These are phyloP conservation scores for Drosophila leonis DNA, from an alignment of 2,888 invertebrate species.

Conservation along the genomic window DNA sequence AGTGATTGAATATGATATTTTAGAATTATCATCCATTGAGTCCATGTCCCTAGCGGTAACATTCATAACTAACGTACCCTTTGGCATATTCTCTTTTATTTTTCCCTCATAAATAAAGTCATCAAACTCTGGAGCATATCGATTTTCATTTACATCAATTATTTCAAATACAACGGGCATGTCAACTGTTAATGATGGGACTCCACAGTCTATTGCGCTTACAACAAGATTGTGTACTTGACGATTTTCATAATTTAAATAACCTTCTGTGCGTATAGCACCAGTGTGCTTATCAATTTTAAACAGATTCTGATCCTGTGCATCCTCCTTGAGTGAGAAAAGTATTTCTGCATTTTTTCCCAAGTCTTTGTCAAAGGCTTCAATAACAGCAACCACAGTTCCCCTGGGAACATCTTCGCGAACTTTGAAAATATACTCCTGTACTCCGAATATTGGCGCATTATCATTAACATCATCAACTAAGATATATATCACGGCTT, in stretches of 20 bases:
- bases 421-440: slow-evolving; percentile 92
- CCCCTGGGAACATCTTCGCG: slow-evolving; percentile 96
- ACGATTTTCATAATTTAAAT: slow-evolving; percentile 94
- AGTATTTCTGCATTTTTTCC: slow-evolving; percentile 92
- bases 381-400: slow-evolving; percentile 93
- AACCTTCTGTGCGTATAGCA: slow-evolving; percentile 91
- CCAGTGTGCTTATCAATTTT: slow-evolving; percentile 94
- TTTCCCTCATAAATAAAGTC: slow-evolving; percentile 91
- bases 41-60: slow-evolving; percentile 93
- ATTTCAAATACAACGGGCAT: slow-evolving; percentile 94
- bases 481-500: slow-evolving; percentile 92
- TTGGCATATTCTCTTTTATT: slow-evolving; percentile 92
- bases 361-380: slow-evolving; percentile 93
- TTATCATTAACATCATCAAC: slow-evolving; percentile 97
- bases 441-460: slow-evolving; percentile 92
- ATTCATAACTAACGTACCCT: slow-evolving; percentile 91
- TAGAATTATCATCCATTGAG: slow-evolving; percentile 92
- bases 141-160: slow-evolving; percentile 97
- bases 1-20: slow-evolving; percentile 93
- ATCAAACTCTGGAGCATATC: slow-evolving; percentile 92
- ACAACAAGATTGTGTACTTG: slow-evolving; percentile 95
- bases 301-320: slow-evolving; percentile 86
- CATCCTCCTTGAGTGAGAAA: slow-evolving; percentile 91
- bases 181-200: slow-evolving; percentile 92
- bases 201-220: slow-evolving; percentile 94